Evolutionary conservation across 2,888 invertebrate genomes (phyloP).

Genomic region (Napeogenes sylphis): DNA sequence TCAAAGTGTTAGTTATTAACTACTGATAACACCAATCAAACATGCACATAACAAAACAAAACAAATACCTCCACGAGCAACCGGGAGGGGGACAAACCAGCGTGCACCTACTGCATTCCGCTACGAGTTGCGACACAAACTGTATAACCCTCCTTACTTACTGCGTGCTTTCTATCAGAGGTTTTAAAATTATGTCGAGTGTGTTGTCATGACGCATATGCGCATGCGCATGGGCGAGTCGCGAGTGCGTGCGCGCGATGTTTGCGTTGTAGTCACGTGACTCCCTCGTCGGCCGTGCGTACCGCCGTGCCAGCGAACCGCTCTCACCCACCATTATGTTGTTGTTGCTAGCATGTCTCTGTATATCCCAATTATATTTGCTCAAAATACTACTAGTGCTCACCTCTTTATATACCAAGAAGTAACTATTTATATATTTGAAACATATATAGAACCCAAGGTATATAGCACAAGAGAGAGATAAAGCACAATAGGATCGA

Average conservation of each 20-base stretch:
- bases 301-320: constrained; percentile 71
- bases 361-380: constrained; percentile 69
- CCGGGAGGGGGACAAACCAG: constrained; percentile 54
- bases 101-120: constrained; percentile 70
- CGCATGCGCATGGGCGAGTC: constrained; percentile 50
- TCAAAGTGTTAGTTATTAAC: constrained; percentile 51
- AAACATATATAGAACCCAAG: constrained; percentile 9
- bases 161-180: constrained; percentile 78
- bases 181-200: constrained; percentile 77
- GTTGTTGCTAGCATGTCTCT: constrained; percentile 80
- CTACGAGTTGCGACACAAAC: constrained; percentile 63
- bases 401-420: constrained; percentile 42
- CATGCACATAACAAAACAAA: constrained; percentile 38
- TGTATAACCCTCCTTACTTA: constrained; percentile 62
- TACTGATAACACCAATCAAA: constrained; percentile 41
- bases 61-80: constrained; percentile 39
- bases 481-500: constrained; percentile 9
- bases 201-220: constrained; percentile 72
- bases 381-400: constrained; percentile 67
- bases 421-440: constrained; percentile 30
- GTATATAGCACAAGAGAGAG: constrained; percentile 10
- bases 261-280: constrained; percentile 64
- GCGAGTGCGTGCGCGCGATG: constrained; percentile 65
- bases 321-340: constrained; percentile 75
- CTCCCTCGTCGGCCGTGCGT: constrained; percentile 63